A percentile compares a stretch with the other conserved stretches of the same genome.
Evolutionary conservation across 2,797 vertebrate genomes (phyloP).

Genomic region (Lutra lutra): DNA sequence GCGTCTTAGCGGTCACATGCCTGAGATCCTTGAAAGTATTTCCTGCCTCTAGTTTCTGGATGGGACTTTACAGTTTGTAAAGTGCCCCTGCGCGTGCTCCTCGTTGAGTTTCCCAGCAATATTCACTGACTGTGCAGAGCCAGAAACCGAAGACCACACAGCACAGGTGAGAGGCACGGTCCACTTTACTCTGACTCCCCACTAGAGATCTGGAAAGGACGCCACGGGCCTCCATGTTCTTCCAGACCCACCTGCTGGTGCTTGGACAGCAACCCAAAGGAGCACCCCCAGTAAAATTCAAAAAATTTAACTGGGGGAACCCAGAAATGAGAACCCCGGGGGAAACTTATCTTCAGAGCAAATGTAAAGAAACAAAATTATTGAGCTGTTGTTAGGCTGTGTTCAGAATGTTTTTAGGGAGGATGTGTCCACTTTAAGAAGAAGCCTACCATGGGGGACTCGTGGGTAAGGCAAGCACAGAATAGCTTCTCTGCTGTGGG

Average conservation of each 20-base stretch:
- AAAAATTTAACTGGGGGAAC: rapidly evolving
- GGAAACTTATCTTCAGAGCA: background rate
- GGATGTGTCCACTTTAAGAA: background rate
- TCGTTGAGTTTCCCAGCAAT: background rate
- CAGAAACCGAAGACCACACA: background rate
- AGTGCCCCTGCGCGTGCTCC: background rate
- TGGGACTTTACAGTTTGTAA: background rate
- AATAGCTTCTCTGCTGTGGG: background rate
- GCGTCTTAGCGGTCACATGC: rapidly evolving
- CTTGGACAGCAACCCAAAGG: background rate
- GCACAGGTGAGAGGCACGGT: background rate
- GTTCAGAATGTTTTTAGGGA: background rate
- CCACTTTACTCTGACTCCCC: background rate
- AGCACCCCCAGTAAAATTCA: background rate
- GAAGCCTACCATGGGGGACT: rapidly evolving
- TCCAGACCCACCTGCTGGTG: background rate
- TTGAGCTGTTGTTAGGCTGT: rapidly evolving
- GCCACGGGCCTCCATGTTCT: rapidly evolving
- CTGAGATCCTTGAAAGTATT: background rate
- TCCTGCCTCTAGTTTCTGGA: background rate
- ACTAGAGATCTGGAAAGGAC: background rate
- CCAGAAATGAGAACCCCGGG: background rate
- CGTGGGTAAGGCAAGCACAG: rapidly evolving
- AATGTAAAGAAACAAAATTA: background rate
- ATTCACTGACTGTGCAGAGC: background rate